These are phyloP conservation scores for Pseudochirops corinnae DNA, from an alignment of 2,797 vertebrate species.

Conservation along the genomic window DNA sequence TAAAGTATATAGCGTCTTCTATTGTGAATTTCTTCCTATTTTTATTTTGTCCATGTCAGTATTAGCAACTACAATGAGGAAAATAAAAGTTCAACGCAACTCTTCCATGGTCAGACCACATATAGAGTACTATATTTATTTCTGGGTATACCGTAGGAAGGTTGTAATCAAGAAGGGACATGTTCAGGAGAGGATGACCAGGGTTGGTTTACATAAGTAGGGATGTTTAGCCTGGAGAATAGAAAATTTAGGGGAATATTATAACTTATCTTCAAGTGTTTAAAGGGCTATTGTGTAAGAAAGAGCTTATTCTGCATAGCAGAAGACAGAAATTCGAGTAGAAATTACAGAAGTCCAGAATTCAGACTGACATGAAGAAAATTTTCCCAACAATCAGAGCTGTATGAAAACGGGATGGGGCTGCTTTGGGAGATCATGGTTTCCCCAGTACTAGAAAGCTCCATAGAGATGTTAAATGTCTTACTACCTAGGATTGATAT, in stretches of 20 bases:
- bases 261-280: neutral
- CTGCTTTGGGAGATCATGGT: neutral
- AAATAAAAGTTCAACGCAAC: neutral
- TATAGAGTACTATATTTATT: neutral
- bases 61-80: neutral
- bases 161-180: neutral
- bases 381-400: neutral
- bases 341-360: neutral
- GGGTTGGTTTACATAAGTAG: neutral
- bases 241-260: neutral
- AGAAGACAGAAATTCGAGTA: neutral
- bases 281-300: neutral
- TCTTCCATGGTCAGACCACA: neutral
- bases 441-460: neutral
- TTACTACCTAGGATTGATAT: neutral
- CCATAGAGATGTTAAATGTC: neutral
- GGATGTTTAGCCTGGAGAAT: neutral
- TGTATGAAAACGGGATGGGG: neutral
- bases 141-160: neutral
- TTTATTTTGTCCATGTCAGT: neutral
- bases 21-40: neutral
- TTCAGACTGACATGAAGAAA: neutral
- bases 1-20: neutral
- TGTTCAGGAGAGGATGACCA: neutral
- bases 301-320: neutral